These are phyloP conservation scores for Vanessa atalanta DNA, from an alignment of 1,140 invertebrate species.

Conservation along the genomic window DNA sequence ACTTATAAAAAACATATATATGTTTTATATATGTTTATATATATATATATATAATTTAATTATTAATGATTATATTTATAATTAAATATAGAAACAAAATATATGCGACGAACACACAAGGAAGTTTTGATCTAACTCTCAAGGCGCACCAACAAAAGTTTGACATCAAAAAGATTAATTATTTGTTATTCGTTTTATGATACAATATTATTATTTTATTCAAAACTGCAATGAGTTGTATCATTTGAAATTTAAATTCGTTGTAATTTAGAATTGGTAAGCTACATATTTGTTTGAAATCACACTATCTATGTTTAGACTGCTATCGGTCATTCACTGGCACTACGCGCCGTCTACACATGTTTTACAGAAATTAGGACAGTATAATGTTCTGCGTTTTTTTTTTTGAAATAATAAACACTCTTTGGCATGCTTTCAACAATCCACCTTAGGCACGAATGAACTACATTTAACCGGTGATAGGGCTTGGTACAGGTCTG, in stretches of 20 bases:
- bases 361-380: constrained; percentile 40
- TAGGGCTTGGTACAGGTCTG: no score
- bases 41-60: no score
- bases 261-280: constrained; percentile 2
- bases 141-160: no score
- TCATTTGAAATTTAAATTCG: no score
- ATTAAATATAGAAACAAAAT: no score
- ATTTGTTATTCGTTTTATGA: not conserved
- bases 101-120: no score
- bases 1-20: no score
- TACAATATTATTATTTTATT: not conserved
- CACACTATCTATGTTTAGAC: constrained; percentile 34
- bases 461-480: not conserved
- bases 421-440: constrained; percentile 55
- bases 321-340: constrained; percentile 64
- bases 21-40: no score
- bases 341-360: constrained; percentile 28
- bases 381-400: constrained; percentile 17
- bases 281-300: constrained; percentile 9
- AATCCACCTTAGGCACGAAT: constrained; percentile 17
- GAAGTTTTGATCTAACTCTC: no score
- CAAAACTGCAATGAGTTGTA: no score
- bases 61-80: no score
- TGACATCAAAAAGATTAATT: no score
- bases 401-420: constrained; percentile 44